Evolutionary conservation across 2,113 vertebrate species (phyloP).

Genomic region (Bufo gargarizans): DNA sequence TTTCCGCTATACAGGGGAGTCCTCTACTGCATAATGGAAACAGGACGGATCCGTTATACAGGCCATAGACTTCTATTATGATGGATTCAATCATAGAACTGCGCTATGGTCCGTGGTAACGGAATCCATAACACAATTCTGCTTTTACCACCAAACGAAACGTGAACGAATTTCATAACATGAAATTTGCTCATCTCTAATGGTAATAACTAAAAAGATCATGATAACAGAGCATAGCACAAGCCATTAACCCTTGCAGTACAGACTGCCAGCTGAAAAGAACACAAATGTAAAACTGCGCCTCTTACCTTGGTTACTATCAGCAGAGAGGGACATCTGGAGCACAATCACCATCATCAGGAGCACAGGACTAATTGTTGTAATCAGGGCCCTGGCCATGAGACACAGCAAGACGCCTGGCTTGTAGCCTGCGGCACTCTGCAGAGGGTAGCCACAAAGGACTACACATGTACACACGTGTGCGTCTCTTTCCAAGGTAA

Average conservation of each 20-base stretch:
- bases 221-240: neutral
- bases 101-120: too few species aligned
- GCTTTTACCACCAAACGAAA: too few species aligned
- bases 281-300: neutral
- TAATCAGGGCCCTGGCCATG: constrained; percentile 19
- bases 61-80: too few species aligned
- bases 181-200: too few species aligned
- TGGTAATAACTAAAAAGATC: neutral
- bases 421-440: neutral
- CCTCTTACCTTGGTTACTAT: neutral
- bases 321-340: neutral
- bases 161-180: too few species aligned
- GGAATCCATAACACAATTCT: too few species aligned
- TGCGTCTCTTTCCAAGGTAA: neutral
- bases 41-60: too few species aligned
- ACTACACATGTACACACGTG: neutral
- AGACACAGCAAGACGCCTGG: neutral
- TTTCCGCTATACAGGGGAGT: too few species aligned
- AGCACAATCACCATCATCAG: neutral
- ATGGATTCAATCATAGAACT: too few species aligned
- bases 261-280: neutral
- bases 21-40: too few species aligned
- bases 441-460: neutral
- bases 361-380: neutral
- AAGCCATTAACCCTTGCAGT: neutral